Base-by-base conservation (phyloP, 2,113 vertebrate species). In the Malaclemys terrapin region DNA sequence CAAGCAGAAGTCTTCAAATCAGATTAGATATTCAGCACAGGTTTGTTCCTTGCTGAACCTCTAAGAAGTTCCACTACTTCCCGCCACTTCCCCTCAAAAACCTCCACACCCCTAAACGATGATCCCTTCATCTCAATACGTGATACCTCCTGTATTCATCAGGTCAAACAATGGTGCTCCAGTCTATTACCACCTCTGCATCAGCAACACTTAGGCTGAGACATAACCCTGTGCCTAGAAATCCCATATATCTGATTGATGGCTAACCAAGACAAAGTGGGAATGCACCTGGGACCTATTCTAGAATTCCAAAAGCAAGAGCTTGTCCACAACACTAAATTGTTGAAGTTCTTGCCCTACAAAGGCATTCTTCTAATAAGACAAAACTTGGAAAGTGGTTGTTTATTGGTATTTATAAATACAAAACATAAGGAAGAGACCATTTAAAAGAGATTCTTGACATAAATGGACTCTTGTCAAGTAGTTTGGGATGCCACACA, bases 351-450 rank as follows among this genome's bases (percentile, higher is more conserved):
- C 45, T 10, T 16, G 1, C 50, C 45, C 83, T 3, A 6, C 0
- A 2, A n/a, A 16, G 57, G 52, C 2, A 49, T 2, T 59, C n/a
- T 76, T 79, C 75, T 0, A 1, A 56, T 0, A 29, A 89, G 86
- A 78, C 91, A 45, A 11, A 0, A 84, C 91, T 96, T 94, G 95
- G 96, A 96, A 97, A 97, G 96, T 87, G 92, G 89, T 80, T 52
- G 42, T 97, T 97, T 97, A 97, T 98, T 97, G 96, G 92, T 95
- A 94, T 93, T 97, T 96, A 97, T 98, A 97, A 97, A 98, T 97
- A 97, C 95, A 98, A 92, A 53, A 97, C 89, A 93, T 85, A 75
- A 88, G 91, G 95, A 93, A 95, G 93, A 96, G 93, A 91, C 95
- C 96, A 95, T 96, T 84, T 83, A 93, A 75, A 93, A 96, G 94